Evolutionary conservation across 2,888 invertebrate genomes (phyloP).

Genomic region (Hypomecis punctinalis): DNA sequence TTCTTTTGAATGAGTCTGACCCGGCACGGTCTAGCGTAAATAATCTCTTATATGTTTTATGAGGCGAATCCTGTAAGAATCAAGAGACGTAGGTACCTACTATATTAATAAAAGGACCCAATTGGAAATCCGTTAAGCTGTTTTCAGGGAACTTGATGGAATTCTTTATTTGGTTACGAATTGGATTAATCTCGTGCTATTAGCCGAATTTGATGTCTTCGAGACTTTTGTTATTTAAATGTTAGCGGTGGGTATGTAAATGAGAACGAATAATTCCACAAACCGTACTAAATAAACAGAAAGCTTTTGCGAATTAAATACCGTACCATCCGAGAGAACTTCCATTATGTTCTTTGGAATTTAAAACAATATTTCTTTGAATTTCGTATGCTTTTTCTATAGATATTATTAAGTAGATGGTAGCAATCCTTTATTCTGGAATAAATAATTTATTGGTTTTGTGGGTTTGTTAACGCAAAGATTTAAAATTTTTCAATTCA

Average conservation of each 20-base stretch:
- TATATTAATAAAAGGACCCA: conserved; percentile 21
- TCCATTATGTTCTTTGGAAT: neutral
- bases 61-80: conserved; percentile 31
- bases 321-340: neutral
- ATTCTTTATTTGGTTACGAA: conserved; percentile 19
- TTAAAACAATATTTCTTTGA: too few relatives aligned
- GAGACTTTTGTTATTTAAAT: conserved; percentile 8
- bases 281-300: neutral
- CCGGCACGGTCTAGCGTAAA: neutral
- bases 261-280: conserved; percentile 4
- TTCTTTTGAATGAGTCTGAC: neutral
- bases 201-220: conserved; percentile 8
- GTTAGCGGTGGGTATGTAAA: neutral
- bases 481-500: too few relatives aligned
- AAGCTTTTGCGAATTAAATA: conserved; percentile 1
- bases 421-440: too few relatives aligned
- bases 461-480: too few relatives aligned
- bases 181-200: conserved; percentile 10
- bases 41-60: conserved; percentile 34
- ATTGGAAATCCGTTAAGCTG: conserved; percentile 25
- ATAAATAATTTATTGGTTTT: too few relatives aligned
- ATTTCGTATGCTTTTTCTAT: too few relatives aligned
- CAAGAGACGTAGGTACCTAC: conserved; percentile 7
- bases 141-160: conserved; percentile 21
- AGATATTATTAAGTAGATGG: too few relatives aligned